Percentiles rank a stretch among this genome's conserved stretches.
Evolutionary conservation across 2,797 vertebrate species (phyloP).

Genomic region (Xiphorhynchus erythropygius): DNA sequence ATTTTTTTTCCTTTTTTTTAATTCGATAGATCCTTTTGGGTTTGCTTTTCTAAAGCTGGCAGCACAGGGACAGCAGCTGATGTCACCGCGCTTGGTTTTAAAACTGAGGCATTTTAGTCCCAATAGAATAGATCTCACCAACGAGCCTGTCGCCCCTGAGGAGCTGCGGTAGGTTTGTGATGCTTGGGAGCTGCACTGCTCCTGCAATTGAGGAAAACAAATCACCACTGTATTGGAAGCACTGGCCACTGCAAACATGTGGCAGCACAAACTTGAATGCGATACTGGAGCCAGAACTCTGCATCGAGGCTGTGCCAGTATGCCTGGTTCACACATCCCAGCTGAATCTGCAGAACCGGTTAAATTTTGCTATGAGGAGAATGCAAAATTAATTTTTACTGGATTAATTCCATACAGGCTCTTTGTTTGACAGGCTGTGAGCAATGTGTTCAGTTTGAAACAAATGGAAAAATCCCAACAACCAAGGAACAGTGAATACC

Average conservation of each 20-base stretch:
- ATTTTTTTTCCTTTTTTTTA: background rate
- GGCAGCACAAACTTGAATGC: background rate
- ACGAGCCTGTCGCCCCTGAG: background rate
- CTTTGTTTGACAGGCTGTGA: background rate
- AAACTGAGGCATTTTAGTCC: background rate
- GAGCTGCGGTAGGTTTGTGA: background rate
- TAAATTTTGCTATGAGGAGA: constrained; percentile 11
- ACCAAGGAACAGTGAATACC: background rate
- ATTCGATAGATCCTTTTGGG: background rate
- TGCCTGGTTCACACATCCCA: background rate
- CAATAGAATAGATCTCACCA: background rate
- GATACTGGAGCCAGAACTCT: background rate
- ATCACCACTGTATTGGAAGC: background rate
- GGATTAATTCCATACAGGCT: background rate
- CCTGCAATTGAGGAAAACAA: background rate
- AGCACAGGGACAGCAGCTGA: background rate
- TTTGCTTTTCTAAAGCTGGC: background rate
- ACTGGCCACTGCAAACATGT: background rate
- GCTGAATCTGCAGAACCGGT: background rate
- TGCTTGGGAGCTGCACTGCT: background rate
- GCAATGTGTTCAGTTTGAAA: background rate
- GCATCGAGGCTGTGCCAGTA: background rate
- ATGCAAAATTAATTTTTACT: background rate
- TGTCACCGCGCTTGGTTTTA: background rate
- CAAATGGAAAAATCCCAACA: background rate